Evolutionary conservation across 2,888 invertebrate genomes (phyloP), one percentile per base, ranked within the genome.

Genomic region (Hecatera dysodea): DNA sequence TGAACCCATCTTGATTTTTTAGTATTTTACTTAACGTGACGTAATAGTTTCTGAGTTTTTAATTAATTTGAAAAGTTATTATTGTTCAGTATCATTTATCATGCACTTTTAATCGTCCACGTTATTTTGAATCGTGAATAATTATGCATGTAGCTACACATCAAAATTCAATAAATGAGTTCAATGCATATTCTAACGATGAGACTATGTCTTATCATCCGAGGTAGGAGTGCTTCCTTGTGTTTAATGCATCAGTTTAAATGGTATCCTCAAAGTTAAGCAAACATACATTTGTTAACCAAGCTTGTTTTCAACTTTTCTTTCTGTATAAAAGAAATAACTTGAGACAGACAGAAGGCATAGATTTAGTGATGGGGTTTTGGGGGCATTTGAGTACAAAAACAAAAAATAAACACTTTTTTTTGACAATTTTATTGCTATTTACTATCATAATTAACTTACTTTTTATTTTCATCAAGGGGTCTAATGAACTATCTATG

Each of bases 11-110:
- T 69, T 56, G 57, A n/a, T n/a, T 70, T 78, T 74, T 55, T 29
- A 64, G 7, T 65, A 39, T 39, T 0, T 63, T 46, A 56, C 9
- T 67, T 80, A 62, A 56, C 57, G 75, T 84, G 84, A 84, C 84
- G 84, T 84, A 84, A 84, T 78, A 79, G 42, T 48, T 63, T 48
- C 36, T 39, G 36, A 61, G 24, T 65, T 70, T 60, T 56, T 5
- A 46, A 62, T 29, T 57, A 64, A 42, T 62, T 22, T 22, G 53
- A 33, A 59, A 46, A 55, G 22, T 57, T 44, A 52, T 27, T 61
- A 42, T 9, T 27, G 19, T 52, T 22, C 5, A 22, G 11, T 65
- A 65, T 42, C 39, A 19, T 36, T 57, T 52, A 62, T 76, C 22
- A 57, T 42, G 39, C 57, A 57, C 7, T 27, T 52, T 70, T 19